These are phyloP conservation scores for Synodontis membranacea DNA, from an alignment of 2,113 vertebrate genomes.

Conservation along the genomic window DNA sequence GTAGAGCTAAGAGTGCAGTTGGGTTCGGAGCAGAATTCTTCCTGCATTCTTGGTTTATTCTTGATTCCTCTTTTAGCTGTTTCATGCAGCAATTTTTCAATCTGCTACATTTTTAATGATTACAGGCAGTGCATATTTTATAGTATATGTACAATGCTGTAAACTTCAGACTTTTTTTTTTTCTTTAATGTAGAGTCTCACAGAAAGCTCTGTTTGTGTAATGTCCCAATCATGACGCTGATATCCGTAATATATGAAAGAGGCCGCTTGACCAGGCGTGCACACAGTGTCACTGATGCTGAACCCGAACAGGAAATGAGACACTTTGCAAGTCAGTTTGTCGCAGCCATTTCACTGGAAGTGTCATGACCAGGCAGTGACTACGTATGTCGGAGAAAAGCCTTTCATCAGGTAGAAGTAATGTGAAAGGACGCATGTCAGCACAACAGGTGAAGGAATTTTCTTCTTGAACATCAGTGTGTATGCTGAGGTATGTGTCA, in stretches of 20 bases:
- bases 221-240: not conserved
- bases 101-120: not conserved
- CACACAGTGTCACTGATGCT: not conserved
- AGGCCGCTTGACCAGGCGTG: not conserved
- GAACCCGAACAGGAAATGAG: not conserved
- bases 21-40: not conserved
- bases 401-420: not conserved
- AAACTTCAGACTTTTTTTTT: not conserved
- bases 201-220: not conserved
- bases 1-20: not conserved
- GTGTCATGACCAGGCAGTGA: not conserved
- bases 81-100: not conserved
- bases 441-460: not conserved
- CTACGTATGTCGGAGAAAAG: not conserved
- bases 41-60: not conserved
- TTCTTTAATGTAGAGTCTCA: not conserved
- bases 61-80: not conserved
- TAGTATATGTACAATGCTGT: not conserved
- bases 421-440: not conserved
- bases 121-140: not conserved
- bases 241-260: too few species aligned
- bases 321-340: slow-evolving; percentile 6
- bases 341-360: not conserved
- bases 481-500: not conserved
- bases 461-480: not conserved